These are phyloP conservation scores for Champsocephalus esox DNA, from an alignment of 2,797 vertebrate species.

Conservation along the genomic window DNA sequence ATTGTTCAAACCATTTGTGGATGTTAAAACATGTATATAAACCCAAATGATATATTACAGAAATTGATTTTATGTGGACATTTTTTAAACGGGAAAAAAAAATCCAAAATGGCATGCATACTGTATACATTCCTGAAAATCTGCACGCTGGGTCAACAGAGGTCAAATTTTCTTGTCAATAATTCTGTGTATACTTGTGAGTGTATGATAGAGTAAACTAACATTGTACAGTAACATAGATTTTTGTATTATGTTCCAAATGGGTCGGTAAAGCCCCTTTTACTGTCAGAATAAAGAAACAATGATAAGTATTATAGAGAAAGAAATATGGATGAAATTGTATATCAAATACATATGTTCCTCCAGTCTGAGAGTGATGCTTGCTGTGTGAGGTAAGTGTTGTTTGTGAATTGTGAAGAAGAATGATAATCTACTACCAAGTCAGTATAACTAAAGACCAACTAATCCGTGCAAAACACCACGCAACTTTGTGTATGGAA, in stretches of 20 bases:
- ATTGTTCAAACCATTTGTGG: slow-evolving; percentile 78
- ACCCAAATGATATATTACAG: slow-evolving; percentile 70
- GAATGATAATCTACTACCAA: slow-evolving; percentile 75
- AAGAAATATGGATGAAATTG: slow-evolving; percentile 54
- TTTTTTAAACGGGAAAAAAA: slow-evolving; percentile 52
- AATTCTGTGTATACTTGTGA: slow-evolving; percentile 79
- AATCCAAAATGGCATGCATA: slow-evolving; percentile 87
- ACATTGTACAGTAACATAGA: slow-evolving; percentile 78
- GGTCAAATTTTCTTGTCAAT: slow-evolving; percentile 82
- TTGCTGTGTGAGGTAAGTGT: slow-evolving; percentile 78
- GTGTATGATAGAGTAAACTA: slow-evolving; percentile 80
- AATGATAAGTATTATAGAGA: slow-evolving; percentile 39
- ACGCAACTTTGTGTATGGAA: slow-evolving; percentile 82
- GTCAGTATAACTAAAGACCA: slow-evolving; percentile 76
- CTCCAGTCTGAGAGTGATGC: slow-evolving; percentile 78
- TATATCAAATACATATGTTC: slow-evolving; percentile 58
- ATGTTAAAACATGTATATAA: slow-evolving; percentile 80
- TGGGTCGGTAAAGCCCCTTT: slow-evolving; percentile 77
- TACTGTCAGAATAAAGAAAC: slow-evolving; percentile 77
- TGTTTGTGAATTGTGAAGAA: slow-evolving; percentile 80
- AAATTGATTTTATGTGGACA: slow-evolving; percentile 67
- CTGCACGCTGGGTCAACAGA: slow-evolving; percentile 86
- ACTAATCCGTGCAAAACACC: slow-evolving; percentile 83
- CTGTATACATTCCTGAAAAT: slow-evolving; percentile 82
- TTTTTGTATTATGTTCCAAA: slow-evolving; percentile 82